Conservation (phyloP, 2,888 invertebrate genomes). For the Apamea sordens region DNA sequence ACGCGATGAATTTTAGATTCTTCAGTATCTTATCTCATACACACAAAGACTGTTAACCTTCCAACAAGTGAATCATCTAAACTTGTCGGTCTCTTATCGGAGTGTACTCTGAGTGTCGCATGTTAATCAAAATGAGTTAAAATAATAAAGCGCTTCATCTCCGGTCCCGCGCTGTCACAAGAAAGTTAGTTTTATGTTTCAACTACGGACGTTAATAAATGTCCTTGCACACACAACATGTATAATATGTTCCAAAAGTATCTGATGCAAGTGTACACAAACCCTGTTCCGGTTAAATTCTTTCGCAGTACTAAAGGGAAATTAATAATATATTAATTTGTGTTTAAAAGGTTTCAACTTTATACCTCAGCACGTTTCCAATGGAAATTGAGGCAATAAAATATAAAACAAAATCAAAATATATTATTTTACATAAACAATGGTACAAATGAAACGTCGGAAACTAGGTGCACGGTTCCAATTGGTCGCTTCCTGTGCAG, state of each 20-base stretch:
- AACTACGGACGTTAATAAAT: background rate
- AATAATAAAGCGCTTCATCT: slow-evolving; percentile 2
- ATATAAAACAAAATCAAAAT: too few relatives aligned
- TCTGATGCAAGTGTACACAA: background rate
- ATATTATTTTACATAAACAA: too few relatives aligned
- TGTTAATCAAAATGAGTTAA: background rate
- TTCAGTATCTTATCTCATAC: background rate
- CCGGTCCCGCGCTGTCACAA: background rate
- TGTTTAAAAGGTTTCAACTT: background rate
- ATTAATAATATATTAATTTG: background rate
- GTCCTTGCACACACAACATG: background rate
- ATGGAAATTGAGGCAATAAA: too few relatives aligned
- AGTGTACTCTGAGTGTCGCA: background rate
- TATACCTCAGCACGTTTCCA: background rate
- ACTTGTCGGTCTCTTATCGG: background rate
- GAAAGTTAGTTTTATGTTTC: background rate
- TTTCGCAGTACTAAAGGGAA: background rate
- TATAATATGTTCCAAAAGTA: background rate
- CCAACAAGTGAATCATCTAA: background rate
- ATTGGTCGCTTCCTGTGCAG: background rate
- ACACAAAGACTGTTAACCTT: background rate
- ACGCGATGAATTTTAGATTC: background rate
- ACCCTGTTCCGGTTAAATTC: background rate
- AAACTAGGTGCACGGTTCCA: too few relatives aligned
- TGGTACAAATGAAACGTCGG: too few relatives aligned